Conservation (phyloP, 2,113 vertebrate genomes). For the Equus przewalskii region DNA sequence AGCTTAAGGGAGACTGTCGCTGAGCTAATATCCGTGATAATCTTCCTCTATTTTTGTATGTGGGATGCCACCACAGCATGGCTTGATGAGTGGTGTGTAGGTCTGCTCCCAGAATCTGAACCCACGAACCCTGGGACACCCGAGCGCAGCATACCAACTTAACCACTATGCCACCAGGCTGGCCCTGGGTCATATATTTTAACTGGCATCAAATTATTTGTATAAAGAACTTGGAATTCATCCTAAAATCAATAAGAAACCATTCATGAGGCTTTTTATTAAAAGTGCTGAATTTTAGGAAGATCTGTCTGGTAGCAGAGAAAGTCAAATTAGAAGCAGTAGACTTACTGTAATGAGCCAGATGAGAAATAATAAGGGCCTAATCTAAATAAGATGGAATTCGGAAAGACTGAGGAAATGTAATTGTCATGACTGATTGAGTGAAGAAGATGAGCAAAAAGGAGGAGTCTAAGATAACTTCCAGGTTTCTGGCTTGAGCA, state of each 20-base stretch:
- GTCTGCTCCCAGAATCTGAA: no score
- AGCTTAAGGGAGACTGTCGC: no score
- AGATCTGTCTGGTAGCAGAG: background rate
- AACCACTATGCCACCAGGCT: no score
- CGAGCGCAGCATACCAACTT: no score
- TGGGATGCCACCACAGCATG: no score
- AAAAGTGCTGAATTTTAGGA: background rate
- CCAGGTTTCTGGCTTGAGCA: background rate
- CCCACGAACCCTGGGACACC: no score
- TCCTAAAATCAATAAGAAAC: slow-evolving; percentile 30
- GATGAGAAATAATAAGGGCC: background rate
- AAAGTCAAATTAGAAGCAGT: background rate
- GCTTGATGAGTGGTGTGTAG: no score
- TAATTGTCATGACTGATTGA: background rate
- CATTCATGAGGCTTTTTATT: background rate
- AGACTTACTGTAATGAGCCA: background rate
- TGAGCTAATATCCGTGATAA: no score
- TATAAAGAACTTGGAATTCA: slow-evolving; percentile 20
- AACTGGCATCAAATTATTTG: background rate
- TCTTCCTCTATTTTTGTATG: no score
- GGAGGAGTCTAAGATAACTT: background rate
- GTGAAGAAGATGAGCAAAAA: background rate
- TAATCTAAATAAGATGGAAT: slow-evolving; percentile 21
- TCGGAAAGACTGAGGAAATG: background rate
- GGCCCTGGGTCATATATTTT: background rate